A percentile compares a stretch with the other conserved stretches of the same genome.
Conservation (phyloP, 1,140 invertebrate species). For the Nylanderia fulva region DNA sequence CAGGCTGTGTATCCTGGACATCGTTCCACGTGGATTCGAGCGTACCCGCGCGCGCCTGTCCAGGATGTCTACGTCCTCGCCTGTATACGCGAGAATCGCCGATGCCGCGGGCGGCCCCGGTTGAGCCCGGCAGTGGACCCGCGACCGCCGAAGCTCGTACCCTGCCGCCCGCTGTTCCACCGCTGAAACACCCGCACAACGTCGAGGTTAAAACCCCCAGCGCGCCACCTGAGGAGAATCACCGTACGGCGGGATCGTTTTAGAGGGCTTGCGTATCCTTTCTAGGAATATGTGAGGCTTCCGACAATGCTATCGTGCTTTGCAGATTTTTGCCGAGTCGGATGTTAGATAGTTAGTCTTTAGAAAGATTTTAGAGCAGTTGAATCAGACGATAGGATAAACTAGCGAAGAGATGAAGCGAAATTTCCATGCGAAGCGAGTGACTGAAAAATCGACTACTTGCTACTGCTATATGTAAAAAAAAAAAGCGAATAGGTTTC, state of each 20-base stretch:
- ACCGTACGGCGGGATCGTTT: conserved; percentile 78
- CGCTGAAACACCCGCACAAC: conserved; percentile 86
- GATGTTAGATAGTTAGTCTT: too few relatives aligned
- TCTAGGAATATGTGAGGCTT: not conserved
- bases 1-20: conserved; percentile 86
- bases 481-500: not conserved
- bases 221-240: conserved; percentile 85
- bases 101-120: conserved; percentile 67
- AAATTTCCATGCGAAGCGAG: not conserved
- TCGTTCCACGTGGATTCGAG: conserved; percentile 84
- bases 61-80: conserved; percentile 87
- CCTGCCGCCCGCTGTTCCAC: conserved; percentile 82
- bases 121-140: conserved; percentile 70
- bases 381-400: not conserved
- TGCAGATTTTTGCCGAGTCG: not conserved
- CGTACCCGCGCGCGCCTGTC: conserved; percentile 84
- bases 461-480: not conserved
- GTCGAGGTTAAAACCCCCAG: conserved; percentile 85
- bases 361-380: not conserved
- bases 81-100: conserved; percentile 85
- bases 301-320: not conserved
- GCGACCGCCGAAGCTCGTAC: conserved; percentile 80
- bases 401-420: not conserved
- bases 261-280: conserved; percentile 71
- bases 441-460: not conserved